Evolutionary conservation across 2,888 invertebrate genomes (phyloP).

Genomic region (Beris morrisii): DNA sequence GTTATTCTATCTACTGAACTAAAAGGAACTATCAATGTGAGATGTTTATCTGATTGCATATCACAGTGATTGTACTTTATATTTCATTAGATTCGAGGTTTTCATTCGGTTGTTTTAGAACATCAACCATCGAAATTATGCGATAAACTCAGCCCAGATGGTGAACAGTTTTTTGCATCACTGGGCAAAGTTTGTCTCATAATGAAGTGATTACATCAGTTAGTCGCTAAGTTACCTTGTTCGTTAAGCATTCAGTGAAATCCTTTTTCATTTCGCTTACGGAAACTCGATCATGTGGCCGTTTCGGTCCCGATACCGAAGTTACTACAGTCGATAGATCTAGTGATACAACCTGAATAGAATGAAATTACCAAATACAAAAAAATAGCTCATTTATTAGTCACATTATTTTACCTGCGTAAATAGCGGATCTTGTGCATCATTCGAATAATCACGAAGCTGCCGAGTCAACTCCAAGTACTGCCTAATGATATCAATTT

Average conservation of each 20-base stretch:
- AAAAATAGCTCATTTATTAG: neutral
- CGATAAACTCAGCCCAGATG: conserved; percentile 56
- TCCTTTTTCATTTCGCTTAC: conserved; percentile 89
- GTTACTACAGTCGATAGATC: conserved; percentile 89
- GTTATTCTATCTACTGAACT: conserved; percentile 24
- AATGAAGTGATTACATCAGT: conserved; percentile 33
- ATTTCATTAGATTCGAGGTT: conserved; percentile 29
- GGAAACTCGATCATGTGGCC: conserved; percentile 94
- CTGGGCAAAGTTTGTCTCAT: conserved; percentile 58
- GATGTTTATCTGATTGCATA: conserved; percentile 36
- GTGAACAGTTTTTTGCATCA: conserved; percentile 49
- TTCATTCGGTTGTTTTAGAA: conserved; percentile 1
- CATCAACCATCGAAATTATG: conserved; percentile 45
- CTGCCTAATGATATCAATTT: conserved; percentile 74
- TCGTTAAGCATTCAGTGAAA: conserved; percentile 80
- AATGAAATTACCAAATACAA: neutral
- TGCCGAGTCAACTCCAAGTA: conserved; percentile 82
- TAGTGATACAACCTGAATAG: conserved; percentile 70
- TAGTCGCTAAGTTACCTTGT: conserved; percentile 66
- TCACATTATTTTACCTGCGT: conserved; percentile 59
- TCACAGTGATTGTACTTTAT: conserved; percentile 42
- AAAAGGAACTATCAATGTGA: conserved; percentile 42
- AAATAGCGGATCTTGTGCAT: conserved; percentile 78
- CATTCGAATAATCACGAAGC: conserved; percentile 78
- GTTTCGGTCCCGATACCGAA: conserved; percentile 94